Conservation (phyloP, 2,888 invertebrate species). For the Synanthedon formicaeformis region DNA sequence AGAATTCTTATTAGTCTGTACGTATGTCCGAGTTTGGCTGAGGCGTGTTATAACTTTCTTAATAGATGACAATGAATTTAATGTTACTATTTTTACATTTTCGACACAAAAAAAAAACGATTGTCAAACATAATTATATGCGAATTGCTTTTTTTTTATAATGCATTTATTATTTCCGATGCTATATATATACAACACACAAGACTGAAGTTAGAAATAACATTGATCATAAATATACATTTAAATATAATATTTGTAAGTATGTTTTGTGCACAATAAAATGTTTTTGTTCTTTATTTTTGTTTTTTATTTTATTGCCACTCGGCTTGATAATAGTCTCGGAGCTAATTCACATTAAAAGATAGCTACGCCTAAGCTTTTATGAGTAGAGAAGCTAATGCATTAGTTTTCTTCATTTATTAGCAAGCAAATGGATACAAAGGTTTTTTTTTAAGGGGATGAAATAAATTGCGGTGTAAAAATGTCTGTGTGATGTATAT, state of each 20-base stretch:
- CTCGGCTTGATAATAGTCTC: conserved; percentile 10
- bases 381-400: conserved; percentile 4
- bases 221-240: conserved; percentile 8
- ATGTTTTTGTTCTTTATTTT: conserved; percentile 48
- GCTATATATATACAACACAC: conserved; percentile 69
- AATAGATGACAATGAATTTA: conserved; percentile 2
- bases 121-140: conserved; percentile 19
- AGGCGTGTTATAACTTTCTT: conserved; percentile 14
- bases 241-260: conserved; percentile 59
- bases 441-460: no score
- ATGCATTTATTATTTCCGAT: conserved; percentile 60
- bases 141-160: conserved; percentile 39
- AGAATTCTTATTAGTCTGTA: not conserved
- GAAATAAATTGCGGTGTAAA: conserved; percentile 2
- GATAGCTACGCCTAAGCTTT: conserved; percentile 1
- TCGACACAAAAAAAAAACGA: conserved; percentile 13
- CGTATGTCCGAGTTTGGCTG: conserved; percentile 18
- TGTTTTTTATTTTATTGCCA: conserved; percentile 47
- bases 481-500: conserved; percentile 63
- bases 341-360: conserved; percentile 1
- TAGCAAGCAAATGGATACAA: conserved; percentile 14
- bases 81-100: conserved; percentile 1
- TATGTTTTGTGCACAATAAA: conserved; percentile 68
- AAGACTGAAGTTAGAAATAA: conserved; percentile 60
- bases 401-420: conserved; percentile 2